Evolutionary conservation across 2,888 invertebrate species (phyloP), one percentile per base, ranked within the genome.

Genomic region (Trissolcus brochymenae): DNA sequence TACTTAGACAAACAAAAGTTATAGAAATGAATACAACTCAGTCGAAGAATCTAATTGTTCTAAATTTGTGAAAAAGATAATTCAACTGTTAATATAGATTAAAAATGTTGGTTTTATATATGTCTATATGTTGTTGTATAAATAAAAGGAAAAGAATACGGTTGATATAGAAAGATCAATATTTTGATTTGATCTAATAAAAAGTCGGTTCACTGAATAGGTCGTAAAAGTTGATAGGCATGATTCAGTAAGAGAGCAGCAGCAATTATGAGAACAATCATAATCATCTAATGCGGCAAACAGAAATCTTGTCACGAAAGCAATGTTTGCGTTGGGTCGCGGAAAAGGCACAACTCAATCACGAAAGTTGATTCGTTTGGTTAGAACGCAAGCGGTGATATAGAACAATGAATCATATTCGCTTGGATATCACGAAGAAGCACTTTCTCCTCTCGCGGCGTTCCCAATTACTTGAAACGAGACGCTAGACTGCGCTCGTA

Each of bases 401-500:
- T 78, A 77, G 81, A 81, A 82, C 79, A 81, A 81, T 81, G 81
- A 80, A 80, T 80, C 78, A 81, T 81, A 75, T 72, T 71, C 78
- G 68, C 67, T 67, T 61, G 66, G 71, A 62, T 64, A 76, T 77
- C 78, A 65, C 78, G 73, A 74, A 66, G 70, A 68, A 74, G 68
- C 73, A 77, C 77, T 73, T 78, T 75, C 75, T 78, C 78, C 71
- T 70, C 62, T 53, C 35, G 35, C 35, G 72, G 51, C 74, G 81
- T 80, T 79, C 80, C 79, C 81, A 80, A 82, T 82, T 80, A 81
- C 81, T 79, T 71, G 76, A 79, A 80, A 81, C 79, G 81, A 79
- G 76, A 82, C 81, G 80, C 80, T 79, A 76, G 79, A 79, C 79
- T 74, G 76, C 79, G 40, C 80, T 80, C 80, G 82, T 84, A 85